Percentiles rank a stretch among this genome's conserved stretches.
Conservation (phyloP, 2,888 invertebrate species). For the Linyphia triangularis region DNA sequence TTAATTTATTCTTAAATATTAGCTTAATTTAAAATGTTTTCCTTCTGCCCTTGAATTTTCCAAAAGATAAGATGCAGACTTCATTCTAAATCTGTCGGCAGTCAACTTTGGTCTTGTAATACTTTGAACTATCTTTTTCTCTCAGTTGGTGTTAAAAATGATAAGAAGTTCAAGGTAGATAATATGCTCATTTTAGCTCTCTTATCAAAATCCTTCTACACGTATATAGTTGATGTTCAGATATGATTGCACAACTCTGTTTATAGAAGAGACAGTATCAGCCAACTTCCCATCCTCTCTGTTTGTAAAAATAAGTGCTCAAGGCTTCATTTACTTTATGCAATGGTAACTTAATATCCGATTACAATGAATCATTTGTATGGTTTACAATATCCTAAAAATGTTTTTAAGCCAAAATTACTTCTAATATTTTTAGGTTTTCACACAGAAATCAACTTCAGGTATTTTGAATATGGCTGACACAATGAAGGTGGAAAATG, state of each 20-base stretch:
- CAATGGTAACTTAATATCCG: background rate
- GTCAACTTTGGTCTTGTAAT: conserved; percentile 67
- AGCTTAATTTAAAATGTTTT: background rate
- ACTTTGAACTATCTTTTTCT: conserved; percentile 70
- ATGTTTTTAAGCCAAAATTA: background rate
- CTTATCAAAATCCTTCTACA: conserved; percentile 61
- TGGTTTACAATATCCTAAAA: background rate
- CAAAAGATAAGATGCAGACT: conserved; percentile 9
- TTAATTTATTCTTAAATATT: background rate
- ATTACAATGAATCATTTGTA: background rate
- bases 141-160: conserved; percentile 30
- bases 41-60: conserved; percentile 44
- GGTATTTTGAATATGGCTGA: conserved; percentile 34
- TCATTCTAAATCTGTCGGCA: conserved; percentile 41
- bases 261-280: background rate
- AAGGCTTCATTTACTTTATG: background rate
- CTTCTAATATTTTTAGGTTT: conserved; percentile 40
- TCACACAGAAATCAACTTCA: conserved; percentile 56
- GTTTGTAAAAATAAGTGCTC: background rate
- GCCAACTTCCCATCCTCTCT: background rate
- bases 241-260: conserved; percentile 15
- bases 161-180: conserved; percentile 71
- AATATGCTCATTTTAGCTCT: conserved; percentile 59
- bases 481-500: conserved; percentile 7
- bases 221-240: conserved; percentile 43